Percentiles rank a stretch among this genome's conserved stretches.
Evolutionary conservation across 2,113 vertebrate genomes (phyloP).

Genomic region (Ariopsis seemanni): DNA sequence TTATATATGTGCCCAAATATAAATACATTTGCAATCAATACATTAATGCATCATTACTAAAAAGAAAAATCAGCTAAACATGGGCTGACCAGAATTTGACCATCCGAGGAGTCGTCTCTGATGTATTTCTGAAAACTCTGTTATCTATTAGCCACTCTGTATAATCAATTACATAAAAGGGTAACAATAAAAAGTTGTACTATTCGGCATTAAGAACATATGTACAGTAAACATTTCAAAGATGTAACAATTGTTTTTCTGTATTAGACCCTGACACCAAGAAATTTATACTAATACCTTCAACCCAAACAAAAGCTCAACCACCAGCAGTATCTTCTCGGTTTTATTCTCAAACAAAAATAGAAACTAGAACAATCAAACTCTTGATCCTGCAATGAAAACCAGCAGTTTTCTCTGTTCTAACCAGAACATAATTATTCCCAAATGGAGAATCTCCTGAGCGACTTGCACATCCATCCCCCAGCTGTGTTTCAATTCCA

Average conservation of each 20-base stretch:
- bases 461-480: background rate
- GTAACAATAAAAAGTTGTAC: background rate
- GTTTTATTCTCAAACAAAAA: background rate
- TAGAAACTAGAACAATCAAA: constrained; percentile 15
- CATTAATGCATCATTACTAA: no score
- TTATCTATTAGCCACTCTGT: background rate
- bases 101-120: no score
- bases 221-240: background rate
- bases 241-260: background rate
- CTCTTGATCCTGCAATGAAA: constrained; percentile 10
- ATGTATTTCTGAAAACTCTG: no score
- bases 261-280: background rate
- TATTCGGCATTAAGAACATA: background rate
- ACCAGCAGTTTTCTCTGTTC: constrained; percentile 2
- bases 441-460: constrained; percentile 60
- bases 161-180: background rate
- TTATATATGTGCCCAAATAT: background rate
- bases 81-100: no score
- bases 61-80: background rate
- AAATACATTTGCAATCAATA: background rate
- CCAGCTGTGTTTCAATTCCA: background rate
- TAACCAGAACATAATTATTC: constrained; percentile 58
- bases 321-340: background rate
- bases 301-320: background rate
- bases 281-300: background rate